Percentiles rank a stretch among this genome's conserved stretches.
phyloP scores from a whole-genome alignment of 2,888 invertebrate genomes.

The Drosophila subquinaria region DNA sequence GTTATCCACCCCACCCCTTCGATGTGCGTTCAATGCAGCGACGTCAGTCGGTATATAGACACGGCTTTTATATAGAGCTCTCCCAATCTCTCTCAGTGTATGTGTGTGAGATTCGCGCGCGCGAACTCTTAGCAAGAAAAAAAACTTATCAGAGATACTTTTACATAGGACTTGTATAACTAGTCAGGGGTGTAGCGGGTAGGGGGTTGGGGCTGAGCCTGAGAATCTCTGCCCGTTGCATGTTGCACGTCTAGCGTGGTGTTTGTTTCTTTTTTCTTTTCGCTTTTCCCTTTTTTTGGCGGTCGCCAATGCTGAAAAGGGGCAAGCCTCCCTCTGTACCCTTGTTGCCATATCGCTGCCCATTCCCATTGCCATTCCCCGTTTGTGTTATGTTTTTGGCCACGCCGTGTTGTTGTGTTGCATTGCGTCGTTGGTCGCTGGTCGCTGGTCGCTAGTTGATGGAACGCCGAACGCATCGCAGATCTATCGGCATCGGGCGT shows the following conservation, averaged over 20 bases:
- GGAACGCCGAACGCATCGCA: conserved; percentile 83
- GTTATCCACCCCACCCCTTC: conserved; percentile 1
- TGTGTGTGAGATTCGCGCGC: conserved; percentile 65
- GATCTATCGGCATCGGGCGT: conserved; percentile 84
- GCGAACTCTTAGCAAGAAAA: conserved; percentile 74
- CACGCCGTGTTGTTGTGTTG: conserved; percentile 23
- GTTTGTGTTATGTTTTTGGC: conserved; percentile 55
- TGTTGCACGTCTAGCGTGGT: conserved; percentile 68
- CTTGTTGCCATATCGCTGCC: not conserved
- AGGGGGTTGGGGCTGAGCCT: not conserved
- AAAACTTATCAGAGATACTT: conserved; percentile 71
- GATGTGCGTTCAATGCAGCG: conserved; percentile 55
- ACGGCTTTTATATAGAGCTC: conserved; percentile 41
- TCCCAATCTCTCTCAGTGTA: conserved; percentile 13
- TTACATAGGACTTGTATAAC: conserved; percentile 61
- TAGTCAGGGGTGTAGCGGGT: not conserved
- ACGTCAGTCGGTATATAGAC: conserved; percentile 55
- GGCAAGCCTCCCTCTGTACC: conserved; percentile 27
- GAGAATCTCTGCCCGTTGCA: conserved; percentile 58
- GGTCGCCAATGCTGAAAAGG: conserved; percentile 47
- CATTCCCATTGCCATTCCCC: conserved; percentile 4
- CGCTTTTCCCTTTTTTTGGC: conserved; percentile 53
- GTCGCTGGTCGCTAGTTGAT: conserved; percentile 68
- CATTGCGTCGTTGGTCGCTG: conserved; percentile 50
- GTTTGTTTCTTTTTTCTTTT: conserved; percentile 7